Conservation (phyloP, 2,113 vertebrate genomes). For the Dipodomys stephensi region DNA sequence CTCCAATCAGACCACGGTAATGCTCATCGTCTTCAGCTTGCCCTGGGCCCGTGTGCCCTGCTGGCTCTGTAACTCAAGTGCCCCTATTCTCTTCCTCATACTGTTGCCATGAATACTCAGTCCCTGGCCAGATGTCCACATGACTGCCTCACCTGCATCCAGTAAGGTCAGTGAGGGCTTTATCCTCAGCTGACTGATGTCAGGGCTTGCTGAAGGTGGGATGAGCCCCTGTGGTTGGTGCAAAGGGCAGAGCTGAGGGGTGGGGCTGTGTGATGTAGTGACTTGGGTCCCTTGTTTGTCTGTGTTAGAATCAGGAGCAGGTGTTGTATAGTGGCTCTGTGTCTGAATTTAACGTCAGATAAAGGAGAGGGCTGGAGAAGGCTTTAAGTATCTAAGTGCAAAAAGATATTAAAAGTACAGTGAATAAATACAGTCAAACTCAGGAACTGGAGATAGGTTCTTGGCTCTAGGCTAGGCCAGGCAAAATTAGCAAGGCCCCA, state of each 20-base stretch:
- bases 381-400: neutral
- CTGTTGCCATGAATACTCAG: rapidly evolving
- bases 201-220: neutral
- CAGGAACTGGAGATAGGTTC: too few relatives aligned
- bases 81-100: neutral
- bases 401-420: neutral
- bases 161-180: neutral
- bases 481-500: too few relatives aligned
- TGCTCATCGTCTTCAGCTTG: neutral
- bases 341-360: neutral
- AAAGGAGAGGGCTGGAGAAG: neutral
- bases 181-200: neutral
- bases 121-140: too few relatives aligned
- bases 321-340: neutral
- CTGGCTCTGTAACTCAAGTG: neutral
- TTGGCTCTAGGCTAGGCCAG: too few relatives aligned
- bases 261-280: rapidly evolving
- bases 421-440: too few relatives aligned
- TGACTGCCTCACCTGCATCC: neutral
- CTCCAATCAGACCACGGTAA: conserved; percentile 92
- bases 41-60: neutral
- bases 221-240: neutral
- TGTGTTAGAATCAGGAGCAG: neutral
- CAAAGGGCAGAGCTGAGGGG: neutral
- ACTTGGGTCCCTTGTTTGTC: neutral